phyloP scores from a whole-genome alignment of 2,888 invertebrate species.

The Noctua pronuba region DNA sequence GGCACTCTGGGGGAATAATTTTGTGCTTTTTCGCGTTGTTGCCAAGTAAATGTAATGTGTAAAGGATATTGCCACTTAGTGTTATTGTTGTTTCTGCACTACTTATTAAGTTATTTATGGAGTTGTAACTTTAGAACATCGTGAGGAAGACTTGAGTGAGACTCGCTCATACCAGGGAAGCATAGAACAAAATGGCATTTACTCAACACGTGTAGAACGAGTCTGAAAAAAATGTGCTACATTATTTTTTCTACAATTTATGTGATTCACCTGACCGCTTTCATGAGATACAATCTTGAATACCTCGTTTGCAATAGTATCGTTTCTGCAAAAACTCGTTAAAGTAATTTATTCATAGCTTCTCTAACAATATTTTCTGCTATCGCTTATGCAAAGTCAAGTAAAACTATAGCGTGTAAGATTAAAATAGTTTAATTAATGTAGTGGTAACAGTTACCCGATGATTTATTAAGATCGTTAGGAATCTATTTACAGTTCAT shows the following conservation, averaged over 20 bases:
- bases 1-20: constrained; percentile 25
- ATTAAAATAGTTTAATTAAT: constrained; percentile 18
- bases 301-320: neutral
- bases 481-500: constrained; percentile 29
- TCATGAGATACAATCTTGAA: neutral
- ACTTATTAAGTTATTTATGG: neutral
- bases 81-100: constrained; percentile 10
- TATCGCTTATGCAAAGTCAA: constrained; percentile 13
- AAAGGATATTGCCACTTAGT: constrained; percentile 3
- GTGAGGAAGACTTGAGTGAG: neutral
- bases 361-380: constrained; percentile 4
- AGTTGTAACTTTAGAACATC: neutral
- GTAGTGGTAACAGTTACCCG: neutral
- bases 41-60: constrained; percentile 23
- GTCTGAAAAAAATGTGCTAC: no score
- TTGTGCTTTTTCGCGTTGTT: constrained; percentile 1
- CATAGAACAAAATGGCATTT: neutral
- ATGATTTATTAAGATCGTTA: constrained; percentile 18
- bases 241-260: neutral
- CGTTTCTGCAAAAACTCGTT: neutral
- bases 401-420: constrained; percentile 19
- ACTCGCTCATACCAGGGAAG: neutral
- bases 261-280: neutral
- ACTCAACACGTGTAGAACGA: neutral
- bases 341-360: constrained; percentile 9